Evolutionary conservation across 1,140 invertebrate genomes (phyloP), one percentile per base, ranked within the genome.

Genomic region (Zaprionus davidi): DNA sequence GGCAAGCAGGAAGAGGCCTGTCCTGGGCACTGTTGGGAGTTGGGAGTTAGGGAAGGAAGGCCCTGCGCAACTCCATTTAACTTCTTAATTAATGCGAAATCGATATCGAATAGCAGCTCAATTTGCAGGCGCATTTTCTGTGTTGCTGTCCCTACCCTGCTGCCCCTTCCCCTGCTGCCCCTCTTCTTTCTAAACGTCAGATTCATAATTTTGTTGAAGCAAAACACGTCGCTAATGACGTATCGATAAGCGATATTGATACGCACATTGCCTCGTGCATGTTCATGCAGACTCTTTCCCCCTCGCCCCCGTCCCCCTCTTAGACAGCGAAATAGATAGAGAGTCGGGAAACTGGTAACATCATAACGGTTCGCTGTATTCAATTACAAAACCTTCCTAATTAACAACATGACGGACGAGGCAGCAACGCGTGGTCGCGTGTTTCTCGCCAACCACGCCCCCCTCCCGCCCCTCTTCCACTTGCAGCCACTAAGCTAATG

Each of bases 311-410:
- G 13, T 13, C 17, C n/a, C 41, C 13, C 9, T 20, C 7, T 53
- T 46, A 38, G 53, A 17, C 34, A 56, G 17, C 6, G 36, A 26
- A 44, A 56, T 20, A 41, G 64, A 56, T 66, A 66, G 15, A 12
- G 7, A n/a, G 20, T 38, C 12, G 7, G 15, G 12, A 20, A 38
- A 53, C 15, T 46, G 20, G 55, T 36, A 56, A 56, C 70, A 51
- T 53, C 38, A 36, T 24, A 51, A 41, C 56, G 49, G 65, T 62
- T 44, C 57, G n/a, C 22, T 60, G 60, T 76, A 76, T 76, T 76
- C 60, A 60, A 76, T 76, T 71, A 76, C 55, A 74, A 65, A 65
- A 60, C 55, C 67, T 65, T 76, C 53, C 68, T 76, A 65, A 76
- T 76, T 76, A 71, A 64, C 67, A 65, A 68, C 56, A 68, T 73